A percentile compares a stretch with the other conserved stretches of the same genome.
phyloP scores from a whole-genome alignment of 1,140 invertebrate genomes.

The Lepidotrigona ventralis region DNA sequence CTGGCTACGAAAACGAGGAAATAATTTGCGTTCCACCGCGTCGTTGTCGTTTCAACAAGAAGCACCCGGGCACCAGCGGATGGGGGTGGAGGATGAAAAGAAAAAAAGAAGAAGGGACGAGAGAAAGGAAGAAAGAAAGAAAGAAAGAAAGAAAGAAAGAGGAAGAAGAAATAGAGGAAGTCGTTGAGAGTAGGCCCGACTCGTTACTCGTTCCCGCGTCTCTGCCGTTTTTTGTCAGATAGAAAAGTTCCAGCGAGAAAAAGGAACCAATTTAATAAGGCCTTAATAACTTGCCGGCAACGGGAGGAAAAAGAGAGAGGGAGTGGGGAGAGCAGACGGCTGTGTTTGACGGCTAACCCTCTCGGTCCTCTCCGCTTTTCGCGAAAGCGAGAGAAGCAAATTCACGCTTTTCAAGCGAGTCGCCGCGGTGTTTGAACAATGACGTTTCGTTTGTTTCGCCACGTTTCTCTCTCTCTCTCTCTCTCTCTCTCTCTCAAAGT shows the following conservation, averaged over 20 bases:
- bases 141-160: too few relatives aligned
- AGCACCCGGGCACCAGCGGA: not conserved
- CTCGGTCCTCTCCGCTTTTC: constrained; percentile 19
- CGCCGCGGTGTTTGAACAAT: constrained; percentile 27
- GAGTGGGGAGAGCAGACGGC: constrained; percentile 60
- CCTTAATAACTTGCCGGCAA: constrained; percentile 69
- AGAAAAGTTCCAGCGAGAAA: constrained; percentile 57
- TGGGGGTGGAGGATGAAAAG: constrained; percentile 21
- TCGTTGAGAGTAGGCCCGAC: constrained; percentile 52
- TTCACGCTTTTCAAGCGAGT: constrained; percentile 55
- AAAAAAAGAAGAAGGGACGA: too few relatives aligned
- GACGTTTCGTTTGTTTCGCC: constrained; percentile 15
- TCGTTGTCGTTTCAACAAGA: constrained; percentile 34
- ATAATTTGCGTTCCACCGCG: constrained; percentile 53
- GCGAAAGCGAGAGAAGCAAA: constrained; percentile 48
- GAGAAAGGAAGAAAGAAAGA: too few relatives aligned
- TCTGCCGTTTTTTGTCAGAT: constrained; percentile 59
- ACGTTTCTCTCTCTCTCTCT: too few relatives aligned
- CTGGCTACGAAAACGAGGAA: constrained; percentile 58
- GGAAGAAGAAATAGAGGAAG: too few relatives aligned
- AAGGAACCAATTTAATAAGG: constrained; percentile 73
- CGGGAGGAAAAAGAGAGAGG: not conserved
- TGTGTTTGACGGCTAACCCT: constrained; percentile 67
- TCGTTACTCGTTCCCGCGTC: constrained; percentile 59
- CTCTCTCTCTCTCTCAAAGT: too few relatives aligned